These are phyloP conservation scores for Gallinago stenura DNA, from an alignment of 2,797 vertebrate genomes.

Conservation along the genomic window DNA sequence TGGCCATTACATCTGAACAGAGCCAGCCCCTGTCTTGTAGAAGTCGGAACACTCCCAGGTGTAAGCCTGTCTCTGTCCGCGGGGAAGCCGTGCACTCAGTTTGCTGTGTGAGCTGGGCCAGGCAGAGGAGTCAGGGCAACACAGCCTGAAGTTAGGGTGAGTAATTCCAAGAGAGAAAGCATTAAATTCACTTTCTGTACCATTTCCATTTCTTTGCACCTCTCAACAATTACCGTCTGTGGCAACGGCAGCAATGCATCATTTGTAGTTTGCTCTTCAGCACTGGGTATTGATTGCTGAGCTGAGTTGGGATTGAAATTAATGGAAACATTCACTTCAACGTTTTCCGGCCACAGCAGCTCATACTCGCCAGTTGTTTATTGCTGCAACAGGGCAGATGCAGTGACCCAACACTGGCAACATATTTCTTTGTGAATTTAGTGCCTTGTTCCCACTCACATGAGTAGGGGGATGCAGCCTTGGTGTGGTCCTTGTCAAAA, in stretches of 20 bases:
- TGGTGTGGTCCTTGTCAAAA: not conserved
- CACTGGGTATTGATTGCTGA: not conserved
- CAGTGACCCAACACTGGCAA: not conserved
- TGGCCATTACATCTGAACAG: not conserved
- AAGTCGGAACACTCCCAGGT: not conserved
- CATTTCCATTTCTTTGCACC: not conserved
- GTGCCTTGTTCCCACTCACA: not conserved
- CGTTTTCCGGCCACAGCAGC: not conserved
- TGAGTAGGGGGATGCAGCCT: fast-evolving
- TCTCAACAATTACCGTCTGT: not conserved
- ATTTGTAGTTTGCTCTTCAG: not conserved
- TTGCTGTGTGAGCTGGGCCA: not conserved
- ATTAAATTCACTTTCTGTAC: not conserved
- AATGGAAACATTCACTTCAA: not conserved
- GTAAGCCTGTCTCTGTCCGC: not conserved
- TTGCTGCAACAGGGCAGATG: not conserved
- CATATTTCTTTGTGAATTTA: not conserved
- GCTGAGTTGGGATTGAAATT: not conserved
- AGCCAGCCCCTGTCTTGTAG: not conserved
- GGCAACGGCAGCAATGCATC: not conserved
- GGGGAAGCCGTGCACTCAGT: not conserved
- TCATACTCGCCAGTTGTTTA: not conserved
- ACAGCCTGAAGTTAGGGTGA: not conserved
- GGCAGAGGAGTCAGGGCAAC: not conserved
- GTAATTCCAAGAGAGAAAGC: not conserved